Percentiles rank a stretch among this genome's conserved stretches.
Evolutionary conservation across 2,888 invertebrate genomes (phyloP).

Genomic region (Rotaria magnacalcarata): DNA sequence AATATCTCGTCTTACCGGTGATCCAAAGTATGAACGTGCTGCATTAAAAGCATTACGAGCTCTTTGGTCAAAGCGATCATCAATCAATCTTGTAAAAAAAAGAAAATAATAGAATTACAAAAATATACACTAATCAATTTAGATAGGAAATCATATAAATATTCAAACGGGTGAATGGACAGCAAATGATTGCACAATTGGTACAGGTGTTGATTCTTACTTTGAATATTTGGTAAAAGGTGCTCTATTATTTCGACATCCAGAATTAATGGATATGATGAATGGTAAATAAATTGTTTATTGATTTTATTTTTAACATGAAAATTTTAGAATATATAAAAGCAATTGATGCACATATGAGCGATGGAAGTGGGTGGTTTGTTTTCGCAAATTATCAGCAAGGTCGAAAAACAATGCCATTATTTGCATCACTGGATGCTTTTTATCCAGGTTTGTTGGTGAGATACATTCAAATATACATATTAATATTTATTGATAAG

Average conservation of each 20-base stretch:
- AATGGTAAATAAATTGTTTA: neutral
- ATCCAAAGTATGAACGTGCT: constrained; percentile 77
- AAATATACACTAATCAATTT: neutral
- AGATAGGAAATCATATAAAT: constrained; percentile 91
- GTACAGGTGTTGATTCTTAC: constrained; percentile 84
- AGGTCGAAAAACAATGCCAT: constrained; percentile 86
- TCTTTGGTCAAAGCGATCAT: constrained; percentile 77
- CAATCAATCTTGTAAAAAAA: constrained; percentile 65
- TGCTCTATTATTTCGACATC: constrained; percentile 78
- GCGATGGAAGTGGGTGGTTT: constrained; percentile 87
- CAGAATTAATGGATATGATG: constrained; percentile 69
- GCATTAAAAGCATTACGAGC: constrained; percentile 85
- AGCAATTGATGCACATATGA: constrained; percentile 64
- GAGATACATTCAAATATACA: constrained; percentile 2
- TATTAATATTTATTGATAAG: too few species aligned
- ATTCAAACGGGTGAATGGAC: constrained; percentile 91
- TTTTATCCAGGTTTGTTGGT: constrained; percentile 92
- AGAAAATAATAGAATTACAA: neutral
- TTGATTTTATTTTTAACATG: neutral
- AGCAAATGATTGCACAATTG: constrained; percentile 93
- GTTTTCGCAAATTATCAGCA: constrained; percentile 98
- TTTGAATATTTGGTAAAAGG: constrained; percentile 98
- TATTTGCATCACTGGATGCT: constrained; percentile 96
- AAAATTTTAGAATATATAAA: constrained; percentile 35
- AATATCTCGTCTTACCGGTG: constrained; percentile 80